These are phyloP conservation scores for Nematolebias whitei DNA, from an alignment of 2,113 vertebrate genomes.

Conservation along the genomic window DNA sequence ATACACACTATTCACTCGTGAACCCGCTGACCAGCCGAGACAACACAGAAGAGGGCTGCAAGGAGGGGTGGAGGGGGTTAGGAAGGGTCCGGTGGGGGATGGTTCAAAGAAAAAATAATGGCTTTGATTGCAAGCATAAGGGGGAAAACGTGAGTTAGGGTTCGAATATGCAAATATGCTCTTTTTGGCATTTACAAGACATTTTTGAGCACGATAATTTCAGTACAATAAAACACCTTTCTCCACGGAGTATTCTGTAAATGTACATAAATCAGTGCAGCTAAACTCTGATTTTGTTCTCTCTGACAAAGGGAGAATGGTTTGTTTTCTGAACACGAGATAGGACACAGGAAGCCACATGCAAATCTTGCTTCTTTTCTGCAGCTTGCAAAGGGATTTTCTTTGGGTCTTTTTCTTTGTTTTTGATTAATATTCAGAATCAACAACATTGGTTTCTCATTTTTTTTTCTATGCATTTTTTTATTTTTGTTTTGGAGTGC, in stretches of 20 bases:
- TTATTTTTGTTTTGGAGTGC: no score
- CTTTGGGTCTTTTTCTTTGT: neutral
- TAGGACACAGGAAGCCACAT: slow-evolving; percentile 23
- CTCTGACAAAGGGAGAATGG: neutral
- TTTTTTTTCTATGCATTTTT: no score
- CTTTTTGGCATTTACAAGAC: neutral
- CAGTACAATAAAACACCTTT: neutral
- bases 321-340: slow-evolving; percentile 7
- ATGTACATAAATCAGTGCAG: neutral
- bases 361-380: slow-evolving; percentile 34
- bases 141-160: slow-evolving; percentile 13
- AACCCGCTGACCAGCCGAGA: slow-evolving; percentile 57
- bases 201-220: slow-evolving; percentile 1
- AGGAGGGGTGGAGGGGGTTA: slow-evolving; percentile 17
- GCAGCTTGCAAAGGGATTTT: neutral
- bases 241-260: neutral
- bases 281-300: slow-evolving; percentile 7
- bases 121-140: slow-evolving; percentile 30
- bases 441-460: no score
- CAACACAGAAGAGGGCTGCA: slow-evolving; percentile 10
- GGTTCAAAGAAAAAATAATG: slow-evolving; percentile 20
- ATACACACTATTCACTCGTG: slow-evolving; percentile 41
- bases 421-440: no score
- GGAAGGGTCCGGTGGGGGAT: slow-evolving; percentile 39
- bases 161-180: slow-evolving; percentile 20